A percentile compares a stretch with the other conserved stretches of the same genome.
phyloP scores from a whole-genome alignment of 2,797 vertebrate genomes.

The Pipistrellus kuhlii region DNA sequence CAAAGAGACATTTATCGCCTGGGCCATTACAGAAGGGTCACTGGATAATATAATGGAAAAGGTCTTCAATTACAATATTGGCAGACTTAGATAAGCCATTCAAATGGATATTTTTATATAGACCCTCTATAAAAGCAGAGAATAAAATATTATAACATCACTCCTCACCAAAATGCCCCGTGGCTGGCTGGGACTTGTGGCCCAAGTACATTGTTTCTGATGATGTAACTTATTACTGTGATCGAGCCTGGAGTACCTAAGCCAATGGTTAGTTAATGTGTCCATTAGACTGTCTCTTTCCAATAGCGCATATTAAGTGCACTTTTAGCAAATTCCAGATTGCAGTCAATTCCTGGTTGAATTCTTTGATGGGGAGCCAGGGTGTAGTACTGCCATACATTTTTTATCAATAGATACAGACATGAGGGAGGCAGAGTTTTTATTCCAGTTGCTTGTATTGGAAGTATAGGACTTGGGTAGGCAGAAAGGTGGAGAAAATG shows the following conservation, averaged over 20 bases:
- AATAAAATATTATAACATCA: constrained; percentile 55
- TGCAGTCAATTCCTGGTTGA: constrained; percentile 57
- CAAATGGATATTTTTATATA: constrained; percentile 48
- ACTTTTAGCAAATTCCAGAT: constrained; percentile 30
- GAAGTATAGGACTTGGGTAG: background rate
- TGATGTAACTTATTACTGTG: constrained; percentile 24
- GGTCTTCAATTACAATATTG: constrained; percentile 25
- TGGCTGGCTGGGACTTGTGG: constrained; percentile 34
- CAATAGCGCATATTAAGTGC: constrained; percentile 41
- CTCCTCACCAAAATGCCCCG: constrained; percentile 39
- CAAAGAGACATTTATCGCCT: constrained; percentile 54
- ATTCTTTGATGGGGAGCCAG: constrained; percentile 64
- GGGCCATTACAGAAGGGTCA: constrained; percentile 27
- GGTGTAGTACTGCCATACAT: background rate
- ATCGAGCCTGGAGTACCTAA: background rate
- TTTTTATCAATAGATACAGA: constrained; percentile 61
- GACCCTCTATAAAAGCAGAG: constrained; percentile 48
- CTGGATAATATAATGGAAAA: constrained; percentile 18
- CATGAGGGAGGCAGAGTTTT: background rate
- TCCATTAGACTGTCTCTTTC: constrained; percentile 58
- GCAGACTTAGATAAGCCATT: constrained; percentile 62
- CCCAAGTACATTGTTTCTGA: constrained; percentile 26
- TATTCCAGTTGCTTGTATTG: background rate
- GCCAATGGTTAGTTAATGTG: constrained; percentile 60
- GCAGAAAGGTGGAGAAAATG: background rate